phyloP scores from a whole-genome alignment of 2,888 invertebrate species.

The Scaptomyza parva region DNA sequence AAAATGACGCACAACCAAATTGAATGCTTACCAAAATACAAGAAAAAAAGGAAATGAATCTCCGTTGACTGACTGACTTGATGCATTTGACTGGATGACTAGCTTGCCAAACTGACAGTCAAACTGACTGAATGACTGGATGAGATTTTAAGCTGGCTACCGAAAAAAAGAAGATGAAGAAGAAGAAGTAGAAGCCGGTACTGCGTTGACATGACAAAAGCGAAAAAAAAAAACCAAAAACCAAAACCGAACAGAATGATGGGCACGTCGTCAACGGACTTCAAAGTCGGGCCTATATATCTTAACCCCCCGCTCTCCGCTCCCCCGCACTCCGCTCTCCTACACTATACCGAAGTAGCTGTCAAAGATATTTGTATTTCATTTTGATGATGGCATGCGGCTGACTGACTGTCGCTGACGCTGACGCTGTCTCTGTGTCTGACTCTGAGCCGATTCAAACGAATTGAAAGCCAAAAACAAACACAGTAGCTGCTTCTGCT shows the following conservation, averaged over 20 bases:
- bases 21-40: conserved; percentile 45
- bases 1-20: conserved; percentile 38
- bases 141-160: conserved; percentile 68
- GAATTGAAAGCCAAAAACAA: conserved; percentile 75
- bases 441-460: conserved; percentile 65
- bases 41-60: conserved; percentile 74
- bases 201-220: conserved; percentile 75
- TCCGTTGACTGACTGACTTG: conserved; percentile 22
- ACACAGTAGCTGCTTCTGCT: conserved; percentile 67
- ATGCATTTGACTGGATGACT: conserved; percentile 30
- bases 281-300: conserved; percentile 67
- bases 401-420: conserved; percentile 73
- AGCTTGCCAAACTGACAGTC: conserved; percentile 8
- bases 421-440: conserved; percentile 24
- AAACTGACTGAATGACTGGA: conserved; percentile 28
- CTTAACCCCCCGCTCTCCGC: conserved; percentile 4
- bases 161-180: conserved; percentile 9
- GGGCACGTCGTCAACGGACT: conserved; percentile 65
- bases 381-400: conserved; percentile 78
- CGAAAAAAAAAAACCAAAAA: conserved; percentile 63
- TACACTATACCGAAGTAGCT: conserved; percentile 68
- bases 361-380: conserved; percentile 82
- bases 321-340: neutral
- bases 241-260: no score
- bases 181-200: conserved; percentile 17